Conservation (phyloP, 2,888 invertebrate species). For the Noctua fimbriata region DNA sequence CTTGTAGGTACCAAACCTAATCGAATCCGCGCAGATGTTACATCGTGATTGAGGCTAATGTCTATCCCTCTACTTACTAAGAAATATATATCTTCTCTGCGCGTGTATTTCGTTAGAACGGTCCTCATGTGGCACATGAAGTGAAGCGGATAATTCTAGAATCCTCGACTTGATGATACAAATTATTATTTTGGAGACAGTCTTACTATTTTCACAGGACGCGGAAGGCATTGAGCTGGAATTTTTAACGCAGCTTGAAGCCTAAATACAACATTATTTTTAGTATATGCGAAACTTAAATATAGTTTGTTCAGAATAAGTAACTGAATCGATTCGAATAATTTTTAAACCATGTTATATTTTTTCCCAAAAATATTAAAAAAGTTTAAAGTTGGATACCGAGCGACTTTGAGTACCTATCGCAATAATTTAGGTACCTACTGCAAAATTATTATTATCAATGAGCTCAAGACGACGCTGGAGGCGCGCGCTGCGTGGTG, state of each 20-base stretch:
- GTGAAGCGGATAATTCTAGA: neutral
- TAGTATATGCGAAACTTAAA: no score
- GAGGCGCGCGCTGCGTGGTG: no score
- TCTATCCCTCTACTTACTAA: constrained; percentile 15
- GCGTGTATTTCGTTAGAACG: neutral
- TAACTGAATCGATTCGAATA: no score
- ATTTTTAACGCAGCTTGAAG: neutral
- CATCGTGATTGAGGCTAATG: constrained; percentile 42
- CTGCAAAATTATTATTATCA: no score
- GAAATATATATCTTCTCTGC: neutral
- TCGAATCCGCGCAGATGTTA: constrained; percentile 42
- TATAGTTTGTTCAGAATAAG: no score
- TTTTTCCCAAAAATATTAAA: no score
- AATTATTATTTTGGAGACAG: neutral
- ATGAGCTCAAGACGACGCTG: no score
- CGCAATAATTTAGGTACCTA: no score
- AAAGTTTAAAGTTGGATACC: no score
- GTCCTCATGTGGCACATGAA: neutral
- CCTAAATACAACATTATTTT: no score
- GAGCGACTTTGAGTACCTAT: no score
- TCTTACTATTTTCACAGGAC: neutral
- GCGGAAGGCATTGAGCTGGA: neutral
- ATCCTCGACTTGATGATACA: neutral
- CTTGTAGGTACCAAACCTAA: constrained; percentile 3
- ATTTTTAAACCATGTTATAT: no score